Base-by-base conservation (phyloP, 1,140 invertebrate species). In the Hyles euphorbiae region DNA sequence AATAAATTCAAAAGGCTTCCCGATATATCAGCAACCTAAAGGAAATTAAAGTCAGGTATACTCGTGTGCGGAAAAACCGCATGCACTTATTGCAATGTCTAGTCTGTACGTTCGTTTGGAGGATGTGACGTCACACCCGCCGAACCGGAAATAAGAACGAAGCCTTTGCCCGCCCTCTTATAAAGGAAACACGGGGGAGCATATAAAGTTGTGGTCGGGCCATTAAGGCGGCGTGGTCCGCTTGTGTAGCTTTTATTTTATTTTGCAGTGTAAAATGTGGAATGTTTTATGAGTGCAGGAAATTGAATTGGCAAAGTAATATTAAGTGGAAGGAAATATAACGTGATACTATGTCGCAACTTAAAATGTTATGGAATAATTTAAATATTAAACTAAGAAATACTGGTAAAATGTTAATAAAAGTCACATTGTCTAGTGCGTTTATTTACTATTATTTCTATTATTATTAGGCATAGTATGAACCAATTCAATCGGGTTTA, bases 111-210 rank as follows among this genome's bases (percentile, higher is more conserved):
- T 40, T 40, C 36, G 76, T 76, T 74, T 73, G 70, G 65, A 56
- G 72, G 60, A 54, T 60, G 62, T 68, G 70, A 74, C 75, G 65
- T 71, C 70, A 67, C 67, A 65, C 55, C 74, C 69, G 63, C 33
- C 32, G 45, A 48, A 59, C 65, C 77, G 79, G 79, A 82, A 80
- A 78, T 77, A 76, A 76, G 59, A 63, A 63, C 46, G 43, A 49
- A 61, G 56, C 49, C 68, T 74, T 70, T 68, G 50, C 58, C n/a
- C 54, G 32, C 44, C 36, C 54, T 44, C 32, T 47, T 47, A 47
- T 48, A 48, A 65, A 58, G 60, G 61, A 70, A 67, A 61, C 68
- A 66, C 60, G 58, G 61, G 65, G 59, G 63, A 63, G 68, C 56
- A 67, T 67, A 65, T 66, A 67, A 59, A 60, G 60, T 54, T 64